A percentile compares a stretch with the other conserved stretches of the same genome.
These are phyloP conservation scores for Anniella stebbinsi DNA, from an alignment of 2,797 vertebrate species.

Conservation along the genomic window DNA sequence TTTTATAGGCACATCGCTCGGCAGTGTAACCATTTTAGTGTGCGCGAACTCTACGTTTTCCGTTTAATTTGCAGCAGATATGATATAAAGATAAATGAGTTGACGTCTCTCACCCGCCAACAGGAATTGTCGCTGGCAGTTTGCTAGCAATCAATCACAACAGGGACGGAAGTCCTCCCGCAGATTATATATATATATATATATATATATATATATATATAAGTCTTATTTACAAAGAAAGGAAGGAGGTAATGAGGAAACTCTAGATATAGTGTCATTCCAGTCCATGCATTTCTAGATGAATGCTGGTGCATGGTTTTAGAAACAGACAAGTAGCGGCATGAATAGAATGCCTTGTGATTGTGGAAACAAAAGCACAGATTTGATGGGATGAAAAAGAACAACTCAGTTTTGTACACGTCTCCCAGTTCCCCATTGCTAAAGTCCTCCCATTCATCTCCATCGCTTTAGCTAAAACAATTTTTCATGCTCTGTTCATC, in stretches of 20 bases:
- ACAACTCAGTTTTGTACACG: not conserved
- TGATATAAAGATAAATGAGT: constrained; percentile 79
- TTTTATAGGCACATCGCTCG: constrained; percentile 80
- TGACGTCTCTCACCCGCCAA: constrained; percentile 71
- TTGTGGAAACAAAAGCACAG: not conserved
- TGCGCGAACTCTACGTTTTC: constrained; percentile 75
- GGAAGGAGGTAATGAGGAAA: constrained; percentile 54
- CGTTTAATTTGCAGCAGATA: constrained; percentile 79
- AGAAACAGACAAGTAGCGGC: not conserved
- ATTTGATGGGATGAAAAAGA: not conserved
- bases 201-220: not conserved
- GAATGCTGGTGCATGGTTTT: not conserved
- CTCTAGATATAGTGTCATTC: constrained; percentile 29
- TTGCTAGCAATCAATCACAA: constrained; percentile 75
- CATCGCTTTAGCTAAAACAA: not conserved
- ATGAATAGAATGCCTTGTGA: not conserved
- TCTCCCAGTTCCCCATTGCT: not conserved
- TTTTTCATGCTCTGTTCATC: not conserved
- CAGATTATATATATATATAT: not conserved
- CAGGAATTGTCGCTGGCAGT: constrained; percentile 74
- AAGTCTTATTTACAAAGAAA: constrained; percentile 51
- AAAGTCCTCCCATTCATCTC: not conserved
- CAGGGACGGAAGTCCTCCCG: constrained; percentile 55
- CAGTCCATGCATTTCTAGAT: constrained; percentile 34
- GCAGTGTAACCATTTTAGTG: constrained; percentile 75